A percentile compares a stretch with the other conserved stretches of the same genome.
Conservation (phyloP, 1,140 invertebrate species). For the Brachionus sp. region DNA sequence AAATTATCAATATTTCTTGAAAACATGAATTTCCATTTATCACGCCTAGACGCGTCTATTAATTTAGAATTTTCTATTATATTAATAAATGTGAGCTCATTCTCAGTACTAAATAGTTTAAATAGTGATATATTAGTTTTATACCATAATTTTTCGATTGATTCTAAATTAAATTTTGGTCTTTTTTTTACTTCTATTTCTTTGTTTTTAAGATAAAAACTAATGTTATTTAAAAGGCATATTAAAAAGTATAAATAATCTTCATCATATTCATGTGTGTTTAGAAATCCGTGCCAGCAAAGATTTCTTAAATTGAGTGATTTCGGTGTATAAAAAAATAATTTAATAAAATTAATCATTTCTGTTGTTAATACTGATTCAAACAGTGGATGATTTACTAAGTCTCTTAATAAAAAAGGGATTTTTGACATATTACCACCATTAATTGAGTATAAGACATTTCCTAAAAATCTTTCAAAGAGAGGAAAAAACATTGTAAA, state of each 20-base stretch:
- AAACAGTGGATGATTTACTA: neutral
- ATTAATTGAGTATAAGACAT: neutral
- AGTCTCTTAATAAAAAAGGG: slow-evolving; percentile 17
- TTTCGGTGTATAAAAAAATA: slow-evolving; percentile 27
- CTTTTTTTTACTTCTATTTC: neutral
- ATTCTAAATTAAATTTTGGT: slow-evolving; percentile 11
- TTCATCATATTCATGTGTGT: neutral
- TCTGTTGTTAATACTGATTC: neutral
- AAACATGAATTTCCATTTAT: neutral
- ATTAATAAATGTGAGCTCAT: neutral
- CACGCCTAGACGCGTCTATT: neutral
- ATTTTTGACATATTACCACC: neutral
- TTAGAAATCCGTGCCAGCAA: slow-evolving; percentile 38
- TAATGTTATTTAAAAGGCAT: neutral
- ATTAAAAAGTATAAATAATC: slow-evolving; percentile 25
- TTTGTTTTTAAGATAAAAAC: neutral
- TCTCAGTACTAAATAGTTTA: neutral
- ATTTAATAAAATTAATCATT: slow-evolving; percentile 17
- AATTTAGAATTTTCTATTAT: neutral
- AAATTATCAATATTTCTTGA: neutral
- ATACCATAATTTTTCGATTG: neutral
- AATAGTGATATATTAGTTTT: neutral
- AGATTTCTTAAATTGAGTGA: slow-evolving; percentile 36
- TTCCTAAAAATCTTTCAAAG: neutral
- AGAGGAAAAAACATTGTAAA: neutral